Evolutionary conservation across 2,113 vertebrate genomes (phyloP).

Genomic region (Xenotilapia caudafasciata): DNA sequence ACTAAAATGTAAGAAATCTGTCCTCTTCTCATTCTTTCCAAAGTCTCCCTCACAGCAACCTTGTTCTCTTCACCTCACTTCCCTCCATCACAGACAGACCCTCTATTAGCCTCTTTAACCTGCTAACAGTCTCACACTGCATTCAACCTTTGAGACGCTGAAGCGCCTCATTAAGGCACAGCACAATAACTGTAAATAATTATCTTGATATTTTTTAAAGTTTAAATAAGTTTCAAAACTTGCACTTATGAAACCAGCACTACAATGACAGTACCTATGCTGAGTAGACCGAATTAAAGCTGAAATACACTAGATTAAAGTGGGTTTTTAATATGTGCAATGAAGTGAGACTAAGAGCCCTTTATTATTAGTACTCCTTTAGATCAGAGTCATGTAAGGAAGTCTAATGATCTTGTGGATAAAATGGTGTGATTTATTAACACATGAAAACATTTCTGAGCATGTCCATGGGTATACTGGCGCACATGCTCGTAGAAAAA

Average conservation of each 20-base stretch:
- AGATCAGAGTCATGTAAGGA: not conserved
- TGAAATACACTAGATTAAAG: not conserved
- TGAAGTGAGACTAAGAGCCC: not conserved
- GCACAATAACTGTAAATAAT: not conserved
- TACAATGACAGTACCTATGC: not conserved
- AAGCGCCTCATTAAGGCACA: not conserved
- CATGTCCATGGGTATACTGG: not conserved
- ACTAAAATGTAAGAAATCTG: not conserved
- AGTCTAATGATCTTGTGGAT: not conserved
- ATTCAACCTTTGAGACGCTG: not conserved
- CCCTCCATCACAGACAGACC: not conserved
- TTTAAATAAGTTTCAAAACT: not conserved
- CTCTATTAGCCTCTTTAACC: not conserved
- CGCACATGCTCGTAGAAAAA: rapidly evolving
- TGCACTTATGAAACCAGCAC: not conserved
- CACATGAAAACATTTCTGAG: not conserved
- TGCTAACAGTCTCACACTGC: not conserved
- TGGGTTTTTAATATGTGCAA: not conserved
- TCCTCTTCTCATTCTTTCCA: not conserved
- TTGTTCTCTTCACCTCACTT: not conserved
- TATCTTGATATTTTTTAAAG: not conserved
- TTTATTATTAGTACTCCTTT: not conserved
- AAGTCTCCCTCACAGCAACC: not conserved
- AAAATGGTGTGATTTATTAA: not conserved
- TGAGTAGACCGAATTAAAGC: not conserved